Evolutionary conservation across 2,113 vertebrate genomes (phyloP).

Genomic region (Odontesthes bonariensis): DNA sequence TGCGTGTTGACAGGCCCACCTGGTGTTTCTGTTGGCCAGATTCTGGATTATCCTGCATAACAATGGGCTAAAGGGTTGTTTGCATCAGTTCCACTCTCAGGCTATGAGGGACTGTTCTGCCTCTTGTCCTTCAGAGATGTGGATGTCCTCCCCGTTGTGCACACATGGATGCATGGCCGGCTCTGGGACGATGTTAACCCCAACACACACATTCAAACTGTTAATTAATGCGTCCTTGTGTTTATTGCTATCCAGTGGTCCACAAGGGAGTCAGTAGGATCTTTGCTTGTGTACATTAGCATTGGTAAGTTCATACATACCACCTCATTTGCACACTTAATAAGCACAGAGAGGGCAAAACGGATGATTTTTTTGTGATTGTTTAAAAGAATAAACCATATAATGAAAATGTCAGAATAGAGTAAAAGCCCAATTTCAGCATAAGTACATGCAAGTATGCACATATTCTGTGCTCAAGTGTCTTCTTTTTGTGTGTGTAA

Average conservation of each 20-base stretch:
- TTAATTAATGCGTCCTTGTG: conserved; percentile 78
- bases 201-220: conserved; percentile 52
- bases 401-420: conserved; percentile 46
- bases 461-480: not conserved
- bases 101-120: conserved; percentile 55
- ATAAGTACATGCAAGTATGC: not conserved
- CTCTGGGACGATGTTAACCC: conserved; percentile 47
- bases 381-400: conserved; percentile 48
- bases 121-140: conserved; percentile 68
- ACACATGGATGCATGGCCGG: conserved; percentile 56
- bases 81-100: conserved; percentile 49
- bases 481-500: not conserved
- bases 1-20: conserved; percentile 72
- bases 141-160: conserved; percentile 34
- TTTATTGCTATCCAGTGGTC: conserved; percentile 67
- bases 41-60: conserved; percentile 71
- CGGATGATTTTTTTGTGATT: conserved; percentile 54
- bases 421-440: conserved; percentile 36
- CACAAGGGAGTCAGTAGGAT: conserved; percentile 52
- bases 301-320: conserved; percentile 17
- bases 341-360: conserved; percentile 47
- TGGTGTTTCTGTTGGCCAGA: conserved; percentile 66
- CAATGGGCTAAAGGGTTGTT: conserved; percentile 68
- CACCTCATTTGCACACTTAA: conserved; percentile 43
- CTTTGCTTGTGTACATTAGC: conserved; percentile 24